Conservation (phyloP, 2,113 vertebrate genomes). For the Bubo blakistoni region DNA sequence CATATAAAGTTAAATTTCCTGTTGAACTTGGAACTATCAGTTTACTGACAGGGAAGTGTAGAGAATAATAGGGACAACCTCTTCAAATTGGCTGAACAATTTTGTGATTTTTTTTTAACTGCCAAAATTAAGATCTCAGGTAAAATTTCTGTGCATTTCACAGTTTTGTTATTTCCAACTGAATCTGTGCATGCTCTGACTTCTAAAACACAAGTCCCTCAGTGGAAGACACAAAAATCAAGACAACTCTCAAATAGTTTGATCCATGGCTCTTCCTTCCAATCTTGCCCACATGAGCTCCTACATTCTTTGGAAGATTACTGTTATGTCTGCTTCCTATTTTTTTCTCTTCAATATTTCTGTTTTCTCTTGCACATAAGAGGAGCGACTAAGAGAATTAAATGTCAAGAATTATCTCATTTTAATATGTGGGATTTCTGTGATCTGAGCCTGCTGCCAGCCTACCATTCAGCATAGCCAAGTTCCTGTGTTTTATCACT, state of each 20-base stretch:
- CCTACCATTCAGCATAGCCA: not conserved
- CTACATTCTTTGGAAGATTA: not conserved
- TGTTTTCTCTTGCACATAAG: not conserved
- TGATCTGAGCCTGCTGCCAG: not conserved
- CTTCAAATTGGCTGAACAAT: not conserved
- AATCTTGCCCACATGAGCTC: not conserved
- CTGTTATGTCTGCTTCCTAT: not conserved
- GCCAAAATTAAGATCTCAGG: not conserved
- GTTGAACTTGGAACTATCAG: not conserved
- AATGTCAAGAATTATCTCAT: constrained; percentile 13
- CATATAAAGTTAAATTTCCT: not conserved
- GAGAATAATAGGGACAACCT: not conserved
- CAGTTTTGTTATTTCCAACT: not conserved
- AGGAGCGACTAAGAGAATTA: constrained; percentile 30
- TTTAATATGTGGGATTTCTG: not conserved
- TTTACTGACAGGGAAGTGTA: not conserved
- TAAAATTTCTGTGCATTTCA: not conserved
- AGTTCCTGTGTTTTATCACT: not conserved
- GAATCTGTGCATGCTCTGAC: not conserved
- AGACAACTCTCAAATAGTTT: not conserved
- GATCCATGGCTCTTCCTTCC: not conserved
- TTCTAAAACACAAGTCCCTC: not conserved
- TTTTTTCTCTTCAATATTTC: not conserved
- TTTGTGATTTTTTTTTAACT: not conserved
- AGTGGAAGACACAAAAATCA: not conserved